phyloP scores from a whole-genome alignment of 2,113 vertebrate genomes.

The Ctenodactylus gundi region DNA sequence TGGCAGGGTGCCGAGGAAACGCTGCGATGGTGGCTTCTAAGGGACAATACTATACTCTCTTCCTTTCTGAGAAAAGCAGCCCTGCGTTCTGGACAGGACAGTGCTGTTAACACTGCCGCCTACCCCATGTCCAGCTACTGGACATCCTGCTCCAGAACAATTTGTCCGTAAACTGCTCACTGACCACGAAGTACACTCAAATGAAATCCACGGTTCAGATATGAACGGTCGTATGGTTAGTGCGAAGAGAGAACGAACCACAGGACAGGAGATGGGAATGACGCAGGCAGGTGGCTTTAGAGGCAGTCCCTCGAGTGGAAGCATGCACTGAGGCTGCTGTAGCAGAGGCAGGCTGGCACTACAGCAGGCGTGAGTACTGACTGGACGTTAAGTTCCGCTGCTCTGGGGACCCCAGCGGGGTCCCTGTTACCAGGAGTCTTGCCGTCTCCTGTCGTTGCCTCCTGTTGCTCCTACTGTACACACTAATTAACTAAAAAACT shows the following conservation, averaged over 20 bases:
- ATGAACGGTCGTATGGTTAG: background rate
- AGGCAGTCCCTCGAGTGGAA: background rate
- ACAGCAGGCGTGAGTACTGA: background rate
- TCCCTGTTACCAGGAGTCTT: background rate
- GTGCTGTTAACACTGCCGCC: background rate
- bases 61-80: background rate
- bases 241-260: background rate
- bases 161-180: background rate
- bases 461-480: background rate
- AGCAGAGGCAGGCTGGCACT: background rate
- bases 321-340: rapidly evolving
- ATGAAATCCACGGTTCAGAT: background rate
- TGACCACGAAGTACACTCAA: background rate
- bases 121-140: background rate
- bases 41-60: background rate
- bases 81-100: background rate
- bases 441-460: background rate
- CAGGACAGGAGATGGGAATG: background rate
- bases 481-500: background rate
- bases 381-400: background rate
- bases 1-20: background rate
- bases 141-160: background rate
- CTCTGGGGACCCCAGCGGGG: background rate
- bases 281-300: no score
- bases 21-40: background rate